Evolutionary conservation across 2,888 invertebrate genomes (phyloP).

Genomic region (Masnerella sp.): DNA sequence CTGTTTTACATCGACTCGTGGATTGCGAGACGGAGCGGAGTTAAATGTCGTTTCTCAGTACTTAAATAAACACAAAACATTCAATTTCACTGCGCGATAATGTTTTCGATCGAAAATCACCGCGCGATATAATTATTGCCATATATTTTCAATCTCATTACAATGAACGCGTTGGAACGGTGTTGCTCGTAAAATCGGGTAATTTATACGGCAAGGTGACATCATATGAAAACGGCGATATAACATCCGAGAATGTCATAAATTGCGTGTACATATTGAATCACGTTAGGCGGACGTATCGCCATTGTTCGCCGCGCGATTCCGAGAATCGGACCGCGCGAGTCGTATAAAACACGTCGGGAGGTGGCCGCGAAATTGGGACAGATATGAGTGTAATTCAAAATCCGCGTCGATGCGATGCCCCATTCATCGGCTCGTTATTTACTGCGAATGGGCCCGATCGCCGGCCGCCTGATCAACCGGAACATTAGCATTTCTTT

Average conservation of each 20-base stretch:
- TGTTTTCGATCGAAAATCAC: slow-evolving; percentile 29
- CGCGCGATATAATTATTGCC: slow-evolving; percentile 48
- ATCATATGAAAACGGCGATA: slow-evolving; percentile 51
- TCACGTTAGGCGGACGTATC: slow-evolving; percentile 44
- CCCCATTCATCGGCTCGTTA: too few relatives aligned
- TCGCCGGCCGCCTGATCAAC: slow-evolving; percentile 18
- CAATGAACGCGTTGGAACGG: slow-evolving; percentile 41
- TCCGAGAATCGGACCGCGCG: slow-evolving; percentile 22
- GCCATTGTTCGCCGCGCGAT: slow-evolving; percentile 40
- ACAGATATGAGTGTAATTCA: slow-evolving; percentile 17
- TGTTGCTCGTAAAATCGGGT: slow-evolving; percentile 56
- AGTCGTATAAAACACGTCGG: slow-evolving; percentile 24
- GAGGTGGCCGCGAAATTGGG: slow-evolving; percentile 23
- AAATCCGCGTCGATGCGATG: too few relatives aligned
- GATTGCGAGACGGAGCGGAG: too few relatives aligned
- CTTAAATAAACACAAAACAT: background rate
- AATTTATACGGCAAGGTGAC: slow-evolving; percentile 57
- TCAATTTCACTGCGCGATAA: slow-evolving; percentile 3
- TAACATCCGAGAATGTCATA: slow-evolving; percentile 51
- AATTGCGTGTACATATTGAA: slow-evolving; percentile 51
- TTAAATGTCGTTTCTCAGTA: slow-evolving; percentile 8
- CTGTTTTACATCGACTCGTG: too few relatives aligned
- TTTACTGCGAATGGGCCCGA: too few relatives aligned
- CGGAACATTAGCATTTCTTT: slow-evolving; percentile 41
- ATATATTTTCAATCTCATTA: slow-evolving; percentile 55